A percentile compares a stretch with the other conserved stretches of the same genome.
phyloP scores from a whole-genome alignment of 2,888 invertebrate species.

The Shargacucullia verbasci region DNA sequence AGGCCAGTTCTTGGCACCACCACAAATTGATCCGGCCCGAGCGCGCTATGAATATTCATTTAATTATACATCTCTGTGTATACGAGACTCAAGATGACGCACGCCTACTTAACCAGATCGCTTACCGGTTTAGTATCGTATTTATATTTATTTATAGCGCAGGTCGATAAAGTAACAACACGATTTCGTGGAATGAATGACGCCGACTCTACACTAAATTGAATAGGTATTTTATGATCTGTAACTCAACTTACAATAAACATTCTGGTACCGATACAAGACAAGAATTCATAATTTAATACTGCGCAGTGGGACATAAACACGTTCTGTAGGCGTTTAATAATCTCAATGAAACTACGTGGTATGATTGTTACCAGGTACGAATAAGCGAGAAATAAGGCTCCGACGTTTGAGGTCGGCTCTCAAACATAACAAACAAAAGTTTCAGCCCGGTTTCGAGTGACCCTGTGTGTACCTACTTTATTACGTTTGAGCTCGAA shows the following conservation, averaged over 20 bases:
- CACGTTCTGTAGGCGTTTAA: slow-evolving; percentile 48
- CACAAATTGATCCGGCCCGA: slow-evolving; percentile 79
- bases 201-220: slow-evolving; percentile 42
- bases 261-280: slow-evolving; percentile 35
- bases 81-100: slow-evolving; percentile 76
- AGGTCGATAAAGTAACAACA: slow-evolving; percentile 64
- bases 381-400: slow-evolving; percentile 48
- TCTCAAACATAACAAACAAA: slow-evolving; percentile 58
- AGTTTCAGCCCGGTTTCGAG: slow-evolving; percentile 54
- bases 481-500: slow-evolving; percentile 60
- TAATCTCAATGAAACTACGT: slow-evolving; percentile 49
- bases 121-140: slow-evolving; percentile 68
- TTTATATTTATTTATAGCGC: slow-evolving; percentile 70
- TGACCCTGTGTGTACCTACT: slow-evolving; percentile 55
- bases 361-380: slow-evolving; percentile 47
- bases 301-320: slow-evolving; percentile 37
- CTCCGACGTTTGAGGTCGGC: slow-evolving; percentile 35
- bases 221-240: slow-evolving; percentile 51
- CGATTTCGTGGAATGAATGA: slow-evolving; percentile 61
- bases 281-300: slow-evolving; percentile 51
- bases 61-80: slow-evolving; percentile 70
- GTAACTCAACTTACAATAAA: slow-evolving; percentile 41
- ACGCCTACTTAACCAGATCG: slow-evolving; percentile 65
- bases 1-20: slow-evolving; percentile 75
- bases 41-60: slow-evolving; percentile 82